Conservation (phyloP, 2,797 vertebrate species). For the Muscicapa striata region DNA sequence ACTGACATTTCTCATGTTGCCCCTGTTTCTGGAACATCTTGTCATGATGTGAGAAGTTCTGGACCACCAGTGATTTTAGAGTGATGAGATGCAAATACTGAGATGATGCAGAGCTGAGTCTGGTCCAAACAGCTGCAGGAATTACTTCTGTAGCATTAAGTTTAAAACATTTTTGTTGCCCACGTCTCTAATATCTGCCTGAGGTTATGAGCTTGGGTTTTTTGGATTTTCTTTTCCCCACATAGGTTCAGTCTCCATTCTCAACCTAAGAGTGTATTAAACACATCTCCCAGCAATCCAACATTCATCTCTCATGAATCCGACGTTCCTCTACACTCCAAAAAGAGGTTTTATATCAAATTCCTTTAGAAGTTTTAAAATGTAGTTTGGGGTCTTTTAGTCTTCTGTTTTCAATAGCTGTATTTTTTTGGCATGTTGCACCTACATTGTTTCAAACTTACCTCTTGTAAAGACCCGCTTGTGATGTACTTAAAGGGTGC, state of each 20-base stretch:
- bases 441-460: background rate
- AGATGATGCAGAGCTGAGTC: background rate
- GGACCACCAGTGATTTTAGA: background rate
- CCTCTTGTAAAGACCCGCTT: background rate
- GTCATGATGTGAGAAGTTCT: background rate
- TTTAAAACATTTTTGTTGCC: background rate
- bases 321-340: background rate
- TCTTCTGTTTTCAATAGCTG: slow-evolving; percentile 2
- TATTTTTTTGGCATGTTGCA: background rate
- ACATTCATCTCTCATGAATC: background rate
- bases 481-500: background rate
- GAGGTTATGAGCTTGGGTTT: background rate
- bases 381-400: background rate
- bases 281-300: background rate
- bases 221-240: background rate
- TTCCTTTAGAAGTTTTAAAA: background rate
- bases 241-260: background rate
- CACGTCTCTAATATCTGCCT: background rate
- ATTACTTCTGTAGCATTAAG: background rate
- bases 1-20: background rate
- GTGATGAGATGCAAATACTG: background rate
- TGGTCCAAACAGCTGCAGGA: background rate
- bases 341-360: background rate
- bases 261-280: background rate
- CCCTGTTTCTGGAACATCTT: background rate